phyloP scores from a whole-genome alignment of 2,113 vertebrate species.

The Mustelus asterias region DNA sequence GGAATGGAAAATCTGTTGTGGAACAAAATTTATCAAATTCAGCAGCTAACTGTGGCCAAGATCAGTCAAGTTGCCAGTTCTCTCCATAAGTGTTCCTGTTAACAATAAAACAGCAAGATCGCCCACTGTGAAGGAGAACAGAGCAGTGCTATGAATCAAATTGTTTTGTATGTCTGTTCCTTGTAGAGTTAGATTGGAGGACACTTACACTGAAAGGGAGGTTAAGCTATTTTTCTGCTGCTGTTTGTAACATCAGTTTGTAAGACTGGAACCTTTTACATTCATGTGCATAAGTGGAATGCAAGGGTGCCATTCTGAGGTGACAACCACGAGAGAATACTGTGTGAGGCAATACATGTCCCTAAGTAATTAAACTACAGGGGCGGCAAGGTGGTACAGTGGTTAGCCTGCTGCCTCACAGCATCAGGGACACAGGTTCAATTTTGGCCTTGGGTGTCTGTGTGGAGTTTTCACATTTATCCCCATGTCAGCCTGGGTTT shows the following conservation, averaged over 20 bases:
- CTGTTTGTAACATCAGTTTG: no score
- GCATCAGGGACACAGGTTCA: no score
- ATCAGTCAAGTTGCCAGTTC: background rate
- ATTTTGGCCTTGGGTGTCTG: no score
- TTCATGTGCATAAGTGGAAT: no score
- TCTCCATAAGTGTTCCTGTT: background rate
- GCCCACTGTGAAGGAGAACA: background rate
- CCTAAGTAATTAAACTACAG: background rate
- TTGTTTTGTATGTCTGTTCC: background rate
- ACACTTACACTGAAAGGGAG: background rate
- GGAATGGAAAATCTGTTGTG: constrained; percentile 7
- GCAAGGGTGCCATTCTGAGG: background rate
- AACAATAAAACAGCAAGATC: background rate
- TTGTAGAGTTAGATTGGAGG: background rate
- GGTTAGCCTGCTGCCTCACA: no score
- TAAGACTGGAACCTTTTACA: background rate
- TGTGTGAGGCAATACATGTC: background rate
- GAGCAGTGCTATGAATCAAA: background rate
- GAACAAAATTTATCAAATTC: background rate
- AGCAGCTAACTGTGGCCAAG: background rate
- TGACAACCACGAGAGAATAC: background rate
- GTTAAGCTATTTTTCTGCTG: background rate
- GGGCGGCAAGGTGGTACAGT: no score
- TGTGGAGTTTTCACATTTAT: no score
- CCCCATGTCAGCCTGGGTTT: no score